Evolutionary conservation across 2,888 invertebrate genomes (phyloP), one percentile per base, ranked within the genome.

Genomic region (Patella caerulea): DNA sequence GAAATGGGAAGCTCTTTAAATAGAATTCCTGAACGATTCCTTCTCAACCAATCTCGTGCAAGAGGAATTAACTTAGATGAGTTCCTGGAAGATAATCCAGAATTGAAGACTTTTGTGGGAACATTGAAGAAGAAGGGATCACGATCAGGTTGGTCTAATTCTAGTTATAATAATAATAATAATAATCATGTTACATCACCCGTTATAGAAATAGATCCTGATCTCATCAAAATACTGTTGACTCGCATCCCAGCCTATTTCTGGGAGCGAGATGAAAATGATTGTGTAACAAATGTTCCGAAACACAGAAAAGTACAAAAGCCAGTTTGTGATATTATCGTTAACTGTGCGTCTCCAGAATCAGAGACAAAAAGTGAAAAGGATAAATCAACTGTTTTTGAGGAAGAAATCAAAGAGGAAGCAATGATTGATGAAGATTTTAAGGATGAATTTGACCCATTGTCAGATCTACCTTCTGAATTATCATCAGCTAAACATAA

Each of bases 21-120:
- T 85, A 94, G 96, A 85, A 96, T 98, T 91, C 97, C 97, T 3
- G 94, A 94, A 83, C 92, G 95, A 78, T 97, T 97, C 91, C 93
- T 97, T 78, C 78, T 79, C 17, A 94, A 95, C 83, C 96, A 96
- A 77, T 97, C 97, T 2, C 94, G 94, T 92, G 93, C 95, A 69
- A 94, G 94, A 87, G 96, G 96, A 79, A 95, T 96, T 82, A 94
- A 95, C 82, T 94, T 96, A 24, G 94, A 95, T 79, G 94, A 95
- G 82, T 95, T 96, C 87, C 93, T 96, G 0, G 72, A 81, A 54
- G 83, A 83, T 19, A 83, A 86, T 79, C 83, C 84, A 45, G 87
- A 88, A 59, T 74, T 89, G 11, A 79, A 83, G 54, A 84, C 83
- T 71, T 81, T 85, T 15, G 71, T 84, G 15, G 81, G 78, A 45